Evolutionary conservation across 1,140 invertebrate genomes (phyloP).

Genomic region (Cherax quadricarinatus): DNA sequence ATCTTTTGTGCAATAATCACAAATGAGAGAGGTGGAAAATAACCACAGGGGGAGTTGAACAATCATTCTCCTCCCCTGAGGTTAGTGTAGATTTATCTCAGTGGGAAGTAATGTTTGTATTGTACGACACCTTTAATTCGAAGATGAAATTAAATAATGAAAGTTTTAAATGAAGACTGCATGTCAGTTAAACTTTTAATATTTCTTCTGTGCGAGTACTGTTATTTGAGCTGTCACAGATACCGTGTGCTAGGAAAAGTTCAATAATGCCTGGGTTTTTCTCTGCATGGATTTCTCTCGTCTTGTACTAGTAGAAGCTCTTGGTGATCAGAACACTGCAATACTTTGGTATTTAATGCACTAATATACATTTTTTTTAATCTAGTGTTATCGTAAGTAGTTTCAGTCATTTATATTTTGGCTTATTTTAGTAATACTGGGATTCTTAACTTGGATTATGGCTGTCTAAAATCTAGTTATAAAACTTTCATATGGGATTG

Average conservation of each 20-base stretch:
- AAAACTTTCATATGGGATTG: background rate
- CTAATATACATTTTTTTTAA: background rate
- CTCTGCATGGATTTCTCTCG: slow-evolving; percentile 5
- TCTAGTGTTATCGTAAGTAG: slow-evolving; percentile 8
- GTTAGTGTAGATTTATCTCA: too few relatives aligned
- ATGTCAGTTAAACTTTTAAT: background rate
- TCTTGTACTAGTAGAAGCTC: background rate
- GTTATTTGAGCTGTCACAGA: background rate
- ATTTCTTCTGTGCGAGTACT: background rate
- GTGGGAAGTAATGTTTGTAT: too few relatives aligned
- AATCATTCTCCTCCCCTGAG: too few relatives aligned
- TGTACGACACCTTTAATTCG: too few relatives aligned
- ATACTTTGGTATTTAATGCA: slow-evolving; percentile 11
- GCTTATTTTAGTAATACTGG: background rate
- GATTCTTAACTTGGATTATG: slow-evolving; percentile 10
- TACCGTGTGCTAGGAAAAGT: background rate
- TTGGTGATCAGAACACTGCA: slow-evolving; percentile 24
- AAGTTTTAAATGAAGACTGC: background rate
- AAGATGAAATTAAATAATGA: background rate
- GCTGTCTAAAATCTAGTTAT: background rate
- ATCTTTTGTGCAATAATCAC: too few relatives aligned
- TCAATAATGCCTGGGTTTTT: slow-evolving; percentile 8
- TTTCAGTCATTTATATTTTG: slow-evolving; percentile 2
- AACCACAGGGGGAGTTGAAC: too few relatives aligned
- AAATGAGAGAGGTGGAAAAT: too few relatives aligned